Evolutionary conservation across 2,113 vertebrate genomes (phyloP).

Genomic region (Sorex fumeus): DNA sequence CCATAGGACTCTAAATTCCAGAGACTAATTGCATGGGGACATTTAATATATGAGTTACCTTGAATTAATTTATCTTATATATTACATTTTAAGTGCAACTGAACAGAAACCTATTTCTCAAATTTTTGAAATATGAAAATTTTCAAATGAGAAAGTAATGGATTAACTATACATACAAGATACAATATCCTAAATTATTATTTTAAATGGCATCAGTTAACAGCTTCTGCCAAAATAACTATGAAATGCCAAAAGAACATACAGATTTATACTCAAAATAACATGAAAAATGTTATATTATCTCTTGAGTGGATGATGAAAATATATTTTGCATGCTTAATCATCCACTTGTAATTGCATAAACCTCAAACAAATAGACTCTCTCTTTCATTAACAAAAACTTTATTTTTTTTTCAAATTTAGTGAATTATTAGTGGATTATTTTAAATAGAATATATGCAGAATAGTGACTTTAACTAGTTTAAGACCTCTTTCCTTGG

Average conservation of each 20-base stretch:
- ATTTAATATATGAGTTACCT: slow-evolving; percentile 64
- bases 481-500: too few species aligned
- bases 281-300: not conserved
- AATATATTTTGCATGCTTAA: not conserved
- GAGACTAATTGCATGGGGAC: slow-evolving; percentile 66
- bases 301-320: not conserved
- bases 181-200: not conserved
- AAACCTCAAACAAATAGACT: not conserved
- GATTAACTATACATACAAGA: not conserved
- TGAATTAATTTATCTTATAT: slow-evolving; percentile 41
- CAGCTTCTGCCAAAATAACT: not conserved
- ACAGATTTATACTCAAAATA: not conserved
- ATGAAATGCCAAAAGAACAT: not conserved
- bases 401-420: not conserved
- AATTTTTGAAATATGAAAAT: not conserved
- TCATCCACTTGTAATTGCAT: not conserved
- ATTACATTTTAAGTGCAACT: slow-evolving; percentile 5
- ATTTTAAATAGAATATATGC: not conserved
- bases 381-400: not conserved
- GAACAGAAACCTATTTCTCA: slow-evolving; percentile 57
- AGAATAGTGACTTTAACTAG: not conserved
- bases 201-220: not conserved
- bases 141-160: not conserved
- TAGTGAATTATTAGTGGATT: not conserved
- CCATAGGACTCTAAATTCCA: slow-evolving; percentile 45